Percentiles rank a stretch among this genome's conserved stretches.
These are phyloP conservation scores for Arctocebus calabarensis DNA, from an alignment of 2,797 vertebrate species.

Conservation along the genomic window DNA sequence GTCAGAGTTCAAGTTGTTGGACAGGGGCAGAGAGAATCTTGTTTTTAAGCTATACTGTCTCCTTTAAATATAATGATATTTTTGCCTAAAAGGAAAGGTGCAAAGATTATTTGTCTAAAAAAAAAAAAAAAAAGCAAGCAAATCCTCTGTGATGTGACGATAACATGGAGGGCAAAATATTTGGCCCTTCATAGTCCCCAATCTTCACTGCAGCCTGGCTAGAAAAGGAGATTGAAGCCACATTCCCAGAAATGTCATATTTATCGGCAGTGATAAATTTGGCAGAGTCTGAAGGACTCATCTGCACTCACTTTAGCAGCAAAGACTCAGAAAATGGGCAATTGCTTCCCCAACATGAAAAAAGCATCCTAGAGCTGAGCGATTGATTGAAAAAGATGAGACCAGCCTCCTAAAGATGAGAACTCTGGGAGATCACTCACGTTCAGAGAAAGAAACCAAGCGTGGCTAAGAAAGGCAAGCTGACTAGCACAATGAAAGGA, in stretches of 20 bases:
- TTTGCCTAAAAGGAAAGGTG: neutral
- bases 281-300: conserved; percentile 67
- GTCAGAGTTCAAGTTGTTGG: neutral
- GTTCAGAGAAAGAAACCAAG: conserved; percentile 59
- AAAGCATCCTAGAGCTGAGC: conserved; percentile 62
- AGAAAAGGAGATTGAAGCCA: conserved; percentile 56
- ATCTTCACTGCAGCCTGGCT: conserved; percentile 42
- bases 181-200: neutral
- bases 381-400: conserved; percentile 76
- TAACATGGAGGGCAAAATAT: conserved; percentile 51
- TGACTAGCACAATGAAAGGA: neutral
- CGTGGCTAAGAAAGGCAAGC: conserved; percentile 56
- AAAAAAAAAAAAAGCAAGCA: neutral
- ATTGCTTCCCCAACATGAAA: conserved; percentile 71
- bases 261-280: conserved; percentile 70
- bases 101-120: conserved; percentile 18
- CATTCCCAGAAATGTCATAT: conserved; percentile 70
- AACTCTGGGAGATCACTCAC: conserved; percentile 65
- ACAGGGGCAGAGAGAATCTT: neutral
- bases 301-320: conserved; percentile 71
- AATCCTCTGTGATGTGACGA: neutral
- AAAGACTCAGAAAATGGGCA: conserved; percentile 78
- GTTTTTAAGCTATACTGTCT: neutral
- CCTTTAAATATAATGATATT: neutral
- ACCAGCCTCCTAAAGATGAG: conserved; percentile 66